Conservation (phyloP, 2,113 vertebrate species). For the Ageneiosus marmoratus region DNA sequence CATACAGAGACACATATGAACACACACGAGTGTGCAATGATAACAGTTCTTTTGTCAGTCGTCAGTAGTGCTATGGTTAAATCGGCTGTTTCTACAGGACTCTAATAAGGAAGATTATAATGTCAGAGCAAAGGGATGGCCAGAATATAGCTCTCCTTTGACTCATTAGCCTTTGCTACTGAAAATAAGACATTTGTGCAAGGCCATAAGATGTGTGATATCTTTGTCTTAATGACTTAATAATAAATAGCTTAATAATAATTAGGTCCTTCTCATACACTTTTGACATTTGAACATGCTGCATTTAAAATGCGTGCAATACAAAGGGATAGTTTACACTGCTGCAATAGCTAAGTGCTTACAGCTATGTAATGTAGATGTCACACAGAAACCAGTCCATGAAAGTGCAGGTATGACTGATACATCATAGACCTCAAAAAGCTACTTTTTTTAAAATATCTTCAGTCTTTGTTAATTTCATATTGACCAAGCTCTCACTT, state of each 20-base stretch:
- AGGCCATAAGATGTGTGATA: constrained; percentile 10
- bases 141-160: constrained; percentile 20
- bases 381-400: neutral
- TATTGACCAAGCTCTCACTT: neutral
- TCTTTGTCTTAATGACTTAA: constrained; percentile 14
- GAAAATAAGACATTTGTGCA: constrained; percentile 36
- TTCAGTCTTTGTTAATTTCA: constrained; percentile 22
- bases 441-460: constrained; percentile 22
- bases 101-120: constrained; percentile 70
- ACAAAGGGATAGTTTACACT: neutral
- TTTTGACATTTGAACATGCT: neutral
- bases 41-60: constrained; percentile 92
- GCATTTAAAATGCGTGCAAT: neutral
- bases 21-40: constrained; percentile 70
- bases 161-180: constrained; percentile 20
- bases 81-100: constrained; percentile 60
- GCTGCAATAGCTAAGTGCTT: neutral
- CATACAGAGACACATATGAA: constrained; percentile 62
- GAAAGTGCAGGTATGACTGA: neutral
- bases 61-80: constrained; percentile 82
- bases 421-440: neutral
- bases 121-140: constrained; percentile 57
- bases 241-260: constrained; percentile 16
- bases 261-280: neutral
- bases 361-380: neutral